Evolutionary conservation across 2,113 vertebrate species (phyloP).

Genomic region (Condylura cristata): DNA sequence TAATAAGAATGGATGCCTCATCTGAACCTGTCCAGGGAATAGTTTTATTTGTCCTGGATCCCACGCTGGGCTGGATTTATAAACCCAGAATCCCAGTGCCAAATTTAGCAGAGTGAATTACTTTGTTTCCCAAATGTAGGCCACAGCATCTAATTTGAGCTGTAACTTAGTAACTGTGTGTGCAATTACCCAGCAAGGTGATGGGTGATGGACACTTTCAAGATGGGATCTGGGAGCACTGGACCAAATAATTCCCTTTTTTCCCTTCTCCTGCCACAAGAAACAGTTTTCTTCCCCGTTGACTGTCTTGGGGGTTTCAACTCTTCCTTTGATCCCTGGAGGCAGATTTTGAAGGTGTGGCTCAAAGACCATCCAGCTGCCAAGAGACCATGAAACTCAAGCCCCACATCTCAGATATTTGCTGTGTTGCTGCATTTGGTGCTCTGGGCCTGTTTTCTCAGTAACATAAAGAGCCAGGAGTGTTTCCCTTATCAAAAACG

Average conservation of each 20-base stretch:
- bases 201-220: constrained; percentile 11
- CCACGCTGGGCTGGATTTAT: neutral
- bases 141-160: constrained; percentile 30
- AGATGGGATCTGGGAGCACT: neutral
- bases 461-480: neutral
- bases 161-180: constrained; percentile 24
- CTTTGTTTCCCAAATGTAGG: constrained; percentile 38
- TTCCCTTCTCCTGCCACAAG: neutral
- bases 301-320: neutral
- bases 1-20: constrained; percentile 1
- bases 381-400: neutral
- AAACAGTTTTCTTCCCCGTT: neutral
- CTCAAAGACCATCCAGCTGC: neutral
- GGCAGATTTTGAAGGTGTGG: neutral
- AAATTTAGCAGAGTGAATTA: constrained; percentile 27
- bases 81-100: neutral
- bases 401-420: too few relatives aligned
- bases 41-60: constrained; percentile 49
- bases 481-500: neutral
- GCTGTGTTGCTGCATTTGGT: neutral
- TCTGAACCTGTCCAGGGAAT: neutral
- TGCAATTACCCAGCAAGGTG: neutral
- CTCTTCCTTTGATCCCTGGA: neutral
- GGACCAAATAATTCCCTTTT: neutral
- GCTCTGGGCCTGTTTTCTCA: neutral